A percentile compares a stretch with the other conserved stretches of the same genome.
Evolutionary conservation across 2,113 vertebrate genomes (phyloP).

Genomic region (Upupa epops): DNA sequence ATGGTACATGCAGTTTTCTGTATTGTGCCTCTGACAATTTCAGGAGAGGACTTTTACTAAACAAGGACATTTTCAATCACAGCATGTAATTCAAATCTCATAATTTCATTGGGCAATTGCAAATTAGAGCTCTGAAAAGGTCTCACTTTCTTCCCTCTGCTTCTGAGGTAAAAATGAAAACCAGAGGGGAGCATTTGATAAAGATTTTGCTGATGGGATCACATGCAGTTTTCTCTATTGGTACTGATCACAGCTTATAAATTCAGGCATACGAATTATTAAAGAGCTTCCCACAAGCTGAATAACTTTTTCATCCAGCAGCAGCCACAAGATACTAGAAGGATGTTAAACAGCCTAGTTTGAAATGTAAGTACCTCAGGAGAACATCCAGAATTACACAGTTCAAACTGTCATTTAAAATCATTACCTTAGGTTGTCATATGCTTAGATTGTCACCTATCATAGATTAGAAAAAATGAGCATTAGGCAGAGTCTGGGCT

Average conservation of each 20-base stretch:
- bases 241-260: background rate
- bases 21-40: background rate
- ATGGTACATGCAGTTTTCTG: background rate
- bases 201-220: conserved; percentile 1
- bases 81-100: background rate
- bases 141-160: background rate
- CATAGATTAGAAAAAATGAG: background rate
- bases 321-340: background rate
- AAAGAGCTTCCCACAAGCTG: background rate
- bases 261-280: background rate
- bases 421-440: background rate
- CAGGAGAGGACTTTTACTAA: background rate
- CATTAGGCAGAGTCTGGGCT: background rate
- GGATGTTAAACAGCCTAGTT: background rate
- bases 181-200: background rate
- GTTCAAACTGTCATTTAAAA: background rate
- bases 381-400: background rate
- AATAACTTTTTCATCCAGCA: background rate
- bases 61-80: conserved; percentile 4
- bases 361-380: background rate
- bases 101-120: background rate
- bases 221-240: background rate
- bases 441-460: background rate
- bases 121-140: background rate
- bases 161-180: background rate